phyloP scores from a whole-genome alignment of 2,797 vertebrate genomes.

The Pterois miles region DNA sequence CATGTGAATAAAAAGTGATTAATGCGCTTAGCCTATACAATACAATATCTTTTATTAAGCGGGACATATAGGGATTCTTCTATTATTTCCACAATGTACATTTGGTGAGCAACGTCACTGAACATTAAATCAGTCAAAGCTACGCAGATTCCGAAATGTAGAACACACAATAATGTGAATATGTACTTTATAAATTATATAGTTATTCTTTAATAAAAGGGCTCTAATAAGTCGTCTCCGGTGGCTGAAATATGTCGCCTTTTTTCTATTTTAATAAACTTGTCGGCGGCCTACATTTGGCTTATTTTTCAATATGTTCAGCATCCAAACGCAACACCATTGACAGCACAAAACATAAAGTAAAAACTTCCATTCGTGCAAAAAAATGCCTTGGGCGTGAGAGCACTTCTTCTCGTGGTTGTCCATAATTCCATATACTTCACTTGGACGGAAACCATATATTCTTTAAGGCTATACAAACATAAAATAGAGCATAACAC shows the following conservation, averaged over 20 bases:
- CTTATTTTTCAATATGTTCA: conserved; percentile 86
- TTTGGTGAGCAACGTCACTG: conserved; percentile 85
- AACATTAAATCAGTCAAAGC: conserved; percentile 88
- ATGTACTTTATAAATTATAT: conserved; percentile 85
- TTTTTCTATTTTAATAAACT: conserved; percentile 84
- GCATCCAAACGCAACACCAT: conserved; percentile 87
- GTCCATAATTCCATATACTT: conserved; percentile 88
- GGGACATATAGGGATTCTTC: conserved; percentile 86
- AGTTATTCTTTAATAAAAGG: conserved; percentile 75
- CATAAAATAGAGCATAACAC: conserved; percentile 91
- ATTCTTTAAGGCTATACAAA: conserved; percentile 95
- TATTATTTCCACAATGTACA: conserved; percentile 82
- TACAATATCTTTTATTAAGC: conserved; percentile 90
- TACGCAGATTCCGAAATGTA: conserved; percentile 85
- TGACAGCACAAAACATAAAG: conserved; percentile 84
- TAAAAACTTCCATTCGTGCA: conserved; percentile 92
- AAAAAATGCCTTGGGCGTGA: conserved; percentile 91
- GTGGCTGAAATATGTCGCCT: conserved; percentile 83
- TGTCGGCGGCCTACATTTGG: conserved; percentile 84
- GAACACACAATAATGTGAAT: conserved; percentile 87
- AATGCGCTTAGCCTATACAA: conserved; percentile 84
- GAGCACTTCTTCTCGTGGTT: conserved; percentile 93
- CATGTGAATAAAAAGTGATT: conserved; percentile 71
- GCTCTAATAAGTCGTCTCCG: conserved; percentile 77
- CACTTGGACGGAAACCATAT: conserved; percentile 88